Percentiles rank a stretch among this genome's conserved stretches.
Conservation (phyloP, 1,140 invertebrate genomes). For the Vanessa tameamea region DNA sequence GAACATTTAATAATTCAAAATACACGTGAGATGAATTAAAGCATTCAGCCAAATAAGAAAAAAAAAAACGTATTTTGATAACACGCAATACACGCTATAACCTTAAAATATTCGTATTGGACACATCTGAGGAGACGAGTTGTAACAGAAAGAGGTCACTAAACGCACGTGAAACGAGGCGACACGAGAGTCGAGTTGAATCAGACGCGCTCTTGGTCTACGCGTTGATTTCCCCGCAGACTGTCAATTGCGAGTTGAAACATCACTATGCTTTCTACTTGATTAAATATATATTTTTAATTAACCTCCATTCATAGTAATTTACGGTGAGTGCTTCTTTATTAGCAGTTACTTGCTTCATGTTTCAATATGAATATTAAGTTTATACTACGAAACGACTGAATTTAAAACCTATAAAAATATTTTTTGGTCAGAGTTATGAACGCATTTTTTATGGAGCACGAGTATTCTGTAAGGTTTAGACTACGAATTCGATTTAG, state of each 20-base stretch:
- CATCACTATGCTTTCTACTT: constrained; percentile 56
- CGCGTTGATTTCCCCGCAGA: constrained; percentile 60
- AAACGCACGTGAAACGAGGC: constrained; percentile 37
- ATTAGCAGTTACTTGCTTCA: constrained; percentile 17
- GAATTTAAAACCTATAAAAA: not conserved
- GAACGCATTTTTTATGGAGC: too few relatives aligned
- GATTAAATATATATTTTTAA: constrained; percentile 65
- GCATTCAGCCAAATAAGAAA: too few relatives aligned
- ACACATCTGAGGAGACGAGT: not conserved
- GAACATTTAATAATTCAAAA: too few relatives aligned
- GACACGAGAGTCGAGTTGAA: constrained; percentile 46
- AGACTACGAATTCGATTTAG: too few relatives aligned
- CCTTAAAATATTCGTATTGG: not conserved
- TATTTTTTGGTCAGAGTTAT: too few relatives aligned
- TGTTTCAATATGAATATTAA: constrained; percentile 5
- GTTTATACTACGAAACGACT: not conserved
- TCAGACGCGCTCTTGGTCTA: constrained; percentile 46
- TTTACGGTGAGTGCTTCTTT: constrained; percentile 17
- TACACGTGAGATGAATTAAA: too few relatives aligned
- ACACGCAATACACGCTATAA: too few relatives aligned
- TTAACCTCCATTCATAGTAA: constrained; percentile 32
- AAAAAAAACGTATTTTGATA: too few relatives aligned
- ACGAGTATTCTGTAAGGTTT: too few relatives aligned
- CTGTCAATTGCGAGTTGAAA: constrained; percentile 48
- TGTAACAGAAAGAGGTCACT: not conserved